Percentiles rank a stretch among this genome's conserved stretches.
phyloP scores from a whole-genome alignment of 2,113 vertebrate genomes.

The Eudyptes chrysolophus region DNA sequence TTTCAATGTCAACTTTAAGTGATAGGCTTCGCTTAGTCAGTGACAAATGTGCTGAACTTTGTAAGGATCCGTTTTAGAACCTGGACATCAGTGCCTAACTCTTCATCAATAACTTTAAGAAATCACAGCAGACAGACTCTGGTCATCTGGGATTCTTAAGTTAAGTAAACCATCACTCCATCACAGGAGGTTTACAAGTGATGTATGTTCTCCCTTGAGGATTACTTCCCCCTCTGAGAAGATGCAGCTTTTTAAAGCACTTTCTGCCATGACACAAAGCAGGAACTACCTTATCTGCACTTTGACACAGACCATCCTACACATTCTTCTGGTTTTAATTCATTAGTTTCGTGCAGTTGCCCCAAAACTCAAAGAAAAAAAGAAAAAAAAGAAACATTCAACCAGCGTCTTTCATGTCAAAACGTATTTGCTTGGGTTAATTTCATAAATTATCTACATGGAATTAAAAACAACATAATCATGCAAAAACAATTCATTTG shows the following conservation, averaged over 20 bases:
- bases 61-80: conserved; percentile 44
- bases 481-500: not conserved
- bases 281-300: conserved; percentile 42
- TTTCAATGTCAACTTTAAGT: conserved; percentile 59
- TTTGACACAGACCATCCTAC: conserved; percentile 33
- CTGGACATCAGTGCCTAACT: conserved; percentile 60
- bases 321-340: conserved; percentile 48
- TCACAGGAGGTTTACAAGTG: conserved; percentile 34
- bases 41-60: conserved; percentile 64
- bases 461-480: not conserved
- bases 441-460: not conserved
- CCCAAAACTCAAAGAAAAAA: not conserved
- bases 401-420: not conserved
- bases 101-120: conserved; percentile 66
- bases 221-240: conserved; percentile 23
- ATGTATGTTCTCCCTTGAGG: conserved; percentile 47
- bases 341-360: not conserved
- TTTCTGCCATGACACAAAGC: conserved; percentile 52
- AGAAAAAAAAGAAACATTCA: not conserved
- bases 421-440: not conserved
- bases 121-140: conserved; percentile 27
- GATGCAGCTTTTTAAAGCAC: not conserved
- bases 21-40: conserved; percentile 41
- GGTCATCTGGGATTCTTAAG: conserved; percentile 26
- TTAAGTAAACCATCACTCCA: conserved; percentile 55